phyloP scores from a whole-genome alignment of 2,888 invertebrate species.

The Drosophila atroscutellata region DNA sequence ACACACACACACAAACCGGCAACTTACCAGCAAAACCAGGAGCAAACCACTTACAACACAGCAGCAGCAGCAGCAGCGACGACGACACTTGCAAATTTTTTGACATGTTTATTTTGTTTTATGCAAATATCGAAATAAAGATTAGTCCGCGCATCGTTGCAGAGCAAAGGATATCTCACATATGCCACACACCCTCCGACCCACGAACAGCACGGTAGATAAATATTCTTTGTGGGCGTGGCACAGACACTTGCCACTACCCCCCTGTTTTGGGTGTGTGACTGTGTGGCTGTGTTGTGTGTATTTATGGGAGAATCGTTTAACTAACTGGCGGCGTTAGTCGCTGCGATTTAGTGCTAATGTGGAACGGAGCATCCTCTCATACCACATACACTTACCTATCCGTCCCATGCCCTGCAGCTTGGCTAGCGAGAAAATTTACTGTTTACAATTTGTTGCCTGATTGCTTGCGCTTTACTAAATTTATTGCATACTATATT shows the following conservation, averaged over 20 bases:
- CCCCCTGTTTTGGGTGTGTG: constrained; percentile 16
- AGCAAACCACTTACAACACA: not conserved
- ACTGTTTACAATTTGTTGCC: constrained; percentile 78
- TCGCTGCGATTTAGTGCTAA: constrained; percentile 76
- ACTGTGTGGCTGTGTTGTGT: constrained; percentile 19
- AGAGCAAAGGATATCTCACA: constrained; percentile 21
- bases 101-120: constrained; percentile 63
- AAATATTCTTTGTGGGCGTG: constrained; percentile 65
- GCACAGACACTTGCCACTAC: not conserved
- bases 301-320: constrained; percentile 73
- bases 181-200: not conserved
- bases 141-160: constrained; percentile 59
- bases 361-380: constrained; percentile 48
- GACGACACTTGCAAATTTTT: constrained; percentile 54
- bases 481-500: constrained; percentile 74
- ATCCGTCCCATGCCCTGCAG: constrained; percentile 24
- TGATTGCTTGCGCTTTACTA: constrained; percentile 74
- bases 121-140: constrained; percentile 79
- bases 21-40: not conserved
- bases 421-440: constrained; percentile 59
- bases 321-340: constrained; percentile 78
- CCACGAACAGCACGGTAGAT: constrained; percentile 41
- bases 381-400: not conserved
- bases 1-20: not conserved
- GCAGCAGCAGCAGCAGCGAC: not conserved